A percentile compares a stretch with the other conserved stretches of the same genome.
Conservation (phyloP, 2,888 invertebrate species). For the Mimachlamys varia region DNA sequence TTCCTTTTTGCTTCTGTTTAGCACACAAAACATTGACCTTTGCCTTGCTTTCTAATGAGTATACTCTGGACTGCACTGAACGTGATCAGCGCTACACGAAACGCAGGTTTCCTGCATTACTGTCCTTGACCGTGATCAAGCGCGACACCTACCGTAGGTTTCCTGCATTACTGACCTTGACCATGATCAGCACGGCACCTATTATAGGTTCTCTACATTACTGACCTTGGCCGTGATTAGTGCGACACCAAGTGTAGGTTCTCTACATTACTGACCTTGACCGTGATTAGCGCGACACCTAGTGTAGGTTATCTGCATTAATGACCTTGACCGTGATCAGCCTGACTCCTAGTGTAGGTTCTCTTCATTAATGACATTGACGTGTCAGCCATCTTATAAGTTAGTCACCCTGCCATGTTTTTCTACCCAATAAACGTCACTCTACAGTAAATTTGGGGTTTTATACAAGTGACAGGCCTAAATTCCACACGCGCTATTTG, state of each 20-base stretch:
- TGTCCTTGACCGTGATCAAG: not conserved
- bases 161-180: not conserved
- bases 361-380: not conserved
- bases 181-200: no score
- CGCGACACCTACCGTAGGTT: not conserved
- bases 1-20: no score
- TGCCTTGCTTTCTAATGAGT: not conserved
- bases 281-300: not conserved
- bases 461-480: not conserved
- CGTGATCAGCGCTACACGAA: not conserved
- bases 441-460: not conserved
- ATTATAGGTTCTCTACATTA: not conserved
- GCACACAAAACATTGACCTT: no score
- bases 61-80: not conserved
- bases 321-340: not conserved
- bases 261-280: not conserved
- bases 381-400: not conserved
- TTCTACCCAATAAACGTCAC: not conserved
- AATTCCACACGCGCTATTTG: not conserved
- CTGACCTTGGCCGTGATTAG: no score
- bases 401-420: not conserved
- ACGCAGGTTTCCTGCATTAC: not conserved
- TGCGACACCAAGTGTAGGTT: not conserved
- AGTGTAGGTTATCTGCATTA: not conserved
- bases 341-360: not conserved